phyloP scores from a whole-genome alignment of 2,797 vertebrate species.

The Rhinella marina region DNA sequence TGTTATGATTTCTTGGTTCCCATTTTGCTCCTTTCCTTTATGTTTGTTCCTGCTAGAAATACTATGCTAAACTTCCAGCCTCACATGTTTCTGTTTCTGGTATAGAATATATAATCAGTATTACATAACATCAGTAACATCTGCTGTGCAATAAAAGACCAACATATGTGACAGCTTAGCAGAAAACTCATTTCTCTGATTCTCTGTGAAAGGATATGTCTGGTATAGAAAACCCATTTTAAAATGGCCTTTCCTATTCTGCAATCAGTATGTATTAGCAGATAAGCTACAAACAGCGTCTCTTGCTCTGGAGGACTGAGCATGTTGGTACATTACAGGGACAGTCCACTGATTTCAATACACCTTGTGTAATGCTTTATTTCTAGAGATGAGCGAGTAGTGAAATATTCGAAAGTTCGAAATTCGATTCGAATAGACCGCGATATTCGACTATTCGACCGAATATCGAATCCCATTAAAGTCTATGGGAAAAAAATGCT shows the following conservation, averaged over 20 bases:
- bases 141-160: slow-evolving; percentile 1
- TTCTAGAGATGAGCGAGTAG: too few relatives aligned
- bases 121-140: slow-evolving; percentile 50
- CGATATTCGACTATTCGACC: too few relatives aligned
- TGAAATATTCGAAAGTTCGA: too few relatives aligned
- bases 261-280: not conserved
- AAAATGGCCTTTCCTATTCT: not conserved
- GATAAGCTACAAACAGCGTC: not conserved
- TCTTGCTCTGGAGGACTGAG: not conserved
- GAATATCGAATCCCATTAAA: too few relatives aligned
- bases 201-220: not conserved
- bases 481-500: too few relatives aligned
- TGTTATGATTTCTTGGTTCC: not conserved
- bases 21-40: not conserved
- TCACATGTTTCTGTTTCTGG: not conserved
- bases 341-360: not conserved
- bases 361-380: not conserved
- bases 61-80: slow-evolving; percentile 6
- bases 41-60: not conserved
- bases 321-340: not conserved
- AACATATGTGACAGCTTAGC: slow-evolving; percentile 37
- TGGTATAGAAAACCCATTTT: not conserved
- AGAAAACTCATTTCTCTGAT: not conserved
- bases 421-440: too few relatives aligned
- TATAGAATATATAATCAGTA: slow-evolving; percentile 21